A percentile compares a stretch with the other conserved stretches of the same genome.
Evolutionary conservation across 2,797 vertebrate genomes (phyloP).

Genomic region (Melanitta fusca): DNA sequence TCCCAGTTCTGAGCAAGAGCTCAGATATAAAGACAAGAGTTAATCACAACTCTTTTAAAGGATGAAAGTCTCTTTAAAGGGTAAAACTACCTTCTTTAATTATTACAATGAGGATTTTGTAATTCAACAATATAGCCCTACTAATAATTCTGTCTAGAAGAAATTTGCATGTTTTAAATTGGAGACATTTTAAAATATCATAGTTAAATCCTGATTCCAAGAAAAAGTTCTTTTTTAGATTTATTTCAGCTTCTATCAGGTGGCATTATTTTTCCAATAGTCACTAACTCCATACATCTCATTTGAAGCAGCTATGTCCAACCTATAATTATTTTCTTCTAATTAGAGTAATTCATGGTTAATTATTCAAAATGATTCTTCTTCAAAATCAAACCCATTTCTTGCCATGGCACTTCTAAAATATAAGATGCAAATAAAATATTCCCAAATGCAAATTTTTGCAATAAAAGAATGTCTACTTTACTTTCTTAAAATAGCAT

Average conservation of each 20-base stretch:
- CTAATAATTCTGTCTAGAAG: conserved; percentile 73
- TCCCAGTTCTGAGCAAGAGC: conserved; percentile 3
- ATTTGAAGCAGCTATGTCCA: conserved; percentile 80
- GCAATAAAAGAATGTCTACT: conserved; percentile 42
- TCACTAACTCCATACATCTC: conserved; percentile 69
- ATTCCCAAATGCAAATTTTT: conserved; percentile 73
- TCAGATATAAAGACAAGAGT: conserved; percentile 32
- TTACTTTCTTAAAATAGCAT: conserved; percentile 64
- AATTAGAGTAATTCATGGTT: conserved; percentile 89
- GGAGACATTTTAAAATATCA: conserved; percentile 72
- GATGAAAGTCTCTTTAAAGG: conserved; percentile 51
- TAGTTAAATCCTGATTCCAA: conserved; percentile 66
- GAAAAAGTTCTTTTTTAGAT: conserved; percentile 71
- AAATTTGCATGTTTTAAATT: conserved; percentile 75
- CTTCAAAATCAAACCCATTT: conserved; percentile 76
- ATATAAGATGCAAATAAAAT: conserved; percentile 83
- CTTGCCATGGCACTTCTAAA: conserved; percentile 79
- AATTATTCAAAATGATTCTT: conserved; percentile 85
- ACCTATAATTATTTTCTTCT: conserved; percentile 88
- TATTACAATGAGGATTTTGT: conserved; percentile 67
- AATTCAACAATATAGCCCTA: conserved; percentile 64
- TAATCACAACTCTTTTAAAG: conserved; percentile 51
- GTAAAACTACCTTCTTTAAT: conserved; percentile 69
- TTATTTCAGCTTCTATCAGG: conserved; percentile 74
- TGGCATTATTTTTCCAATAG: conserved; percentile 77